Conservation (phyloP, 2,113 vertebrate species). For the Odontophorus gujanensis region DNA sequence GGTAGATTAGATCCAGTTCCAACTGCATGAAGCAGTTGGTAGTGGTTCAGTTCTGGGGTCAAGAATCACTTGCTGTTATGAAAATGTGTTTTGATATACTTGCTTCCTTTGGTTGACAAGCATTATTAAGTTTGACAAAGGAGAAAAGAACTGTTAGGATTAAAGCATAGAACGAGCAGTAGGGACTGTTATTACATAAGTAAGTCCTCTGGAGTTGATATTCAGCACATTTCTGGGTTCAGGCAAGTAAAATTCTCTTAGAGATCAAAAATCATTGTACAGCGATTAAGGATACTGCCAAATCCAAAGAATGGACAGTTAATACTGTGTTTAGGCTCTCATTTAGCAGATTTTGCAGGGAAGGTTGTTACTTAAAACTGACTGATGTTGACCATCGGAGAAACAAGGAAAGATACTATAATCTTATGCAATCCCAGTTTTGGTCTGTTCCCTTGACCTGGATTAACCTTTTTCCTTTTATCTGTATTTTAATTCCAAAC, state of each 20-base stretch:
- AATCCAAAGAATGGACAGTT: slow-evolving; percentile 81
- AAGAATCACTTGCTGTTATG: not conserved
- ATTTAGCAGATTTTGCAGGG: slow-evolving; percentile 74
- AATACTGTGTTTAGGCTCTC: slow-evolving; percentile 81
- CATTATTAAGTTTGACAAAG: not conserved
- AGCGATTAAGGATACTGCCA: slow-evolving; percentile 79
- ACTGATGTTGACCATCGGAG: slow-evolving; percentile 72
- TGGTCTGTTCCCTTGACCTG: slow-evolving; percentile 75
- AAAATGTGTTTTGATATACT: not conserved
- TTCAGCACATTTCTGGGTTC: not conserved
- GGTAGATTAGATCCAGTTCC: not conserved
- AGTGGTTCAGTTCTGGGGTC: not conserved
- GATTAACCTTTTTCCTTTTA: slow-evolving; percentile 82
- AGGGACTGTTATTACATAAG: not conserved
- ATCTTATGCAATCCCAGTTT: slow-evolving; percentile 62
- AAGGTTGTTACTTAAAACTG: slow-evolving; percentile 69
- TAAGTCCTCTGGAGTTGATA: not conserved
- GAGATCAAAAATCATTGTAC: slow-evolving; percentile 64
- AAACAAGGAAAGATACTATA: slow-evolving; percentile 66
- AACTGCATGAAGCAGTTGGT: not conserved
- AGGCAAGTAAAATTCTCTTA: slow-evolving; percentile 64
- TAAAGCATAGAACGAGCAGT: not conserved
- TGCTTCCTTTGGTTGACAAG: not conserved
- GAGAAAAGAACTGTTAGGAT: not conserved
- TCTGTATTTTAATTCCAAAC: slow-evolving; percentile 82